Percentiles rank a stretch among this genome's conserved stretches.
These are phyloP conservation scores for Poeciliopsis paucimaculata DNA, from an alignment of 2,797 vertebrate species.

Conservation along the genomic window DNA sequence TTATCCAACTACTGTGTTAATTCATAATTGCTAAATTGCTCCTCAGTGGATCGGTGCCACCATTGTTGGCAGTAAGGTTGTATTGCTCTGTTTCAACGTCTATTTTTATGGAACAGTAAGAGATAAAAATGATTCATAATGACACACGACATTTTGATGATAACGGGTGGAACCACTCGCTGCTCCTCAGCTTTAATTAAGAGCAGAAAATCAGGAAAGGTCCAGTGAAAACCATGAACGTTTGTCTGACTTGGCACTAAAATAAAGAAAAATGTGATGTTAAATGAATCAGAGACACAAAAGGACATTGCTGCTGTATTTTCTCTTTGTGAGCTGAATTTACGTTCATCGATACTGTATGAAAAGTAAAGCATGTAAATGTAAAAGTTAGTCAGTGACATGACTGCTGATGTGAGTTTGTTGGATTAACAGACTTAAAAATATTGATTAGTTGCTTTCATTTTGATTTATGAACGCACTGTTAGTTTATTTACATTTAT, in stretches of 20 bases:
- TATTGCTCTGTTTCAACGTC: slow-evolving; percentile 11
- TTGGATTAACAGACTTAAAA: slow-evolving; percentile 19
- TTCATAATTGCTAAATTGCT: not conserved
- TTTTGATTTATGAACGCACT: not conserved
- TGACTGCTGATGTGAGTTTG: slow-evolving; percentile 26
- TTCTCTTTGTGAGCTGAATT: not conserved
- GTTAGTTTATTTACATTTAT: not conserved
- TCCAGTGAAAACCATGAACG: too few species aligned
- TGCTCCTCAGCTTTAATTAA: not conserved
- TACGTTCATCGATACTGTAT: slow-evolving; percentile 26
- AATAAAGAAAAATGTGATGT: not conserved
- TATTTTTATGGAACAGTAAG: not conserved
- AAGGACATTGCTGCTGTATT: not conserved
- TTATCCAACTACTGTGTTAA: not conserved
- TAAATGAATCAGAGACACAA: not conserved
- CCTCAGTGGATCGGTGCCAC: not conserved
- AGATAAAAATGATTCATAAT: slow-evolving; percentile 3
- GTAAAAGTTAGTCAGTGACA: not conserved
- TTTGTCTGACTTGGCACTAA: not conserved
- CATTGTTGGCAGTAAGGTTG: not conserved
- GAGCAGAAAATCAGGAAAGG: not conserved
- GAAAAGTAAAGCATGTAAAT: not conserved
- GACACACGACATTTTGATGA: not conserved
- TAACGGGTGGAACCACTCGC: not conserved
- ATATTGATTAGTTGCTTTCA: not conserved